Evolutionary conservation across 2,888 invertebrate genomes (phyloP).

Genomic region (Latrodectus hesperus): DNA sequence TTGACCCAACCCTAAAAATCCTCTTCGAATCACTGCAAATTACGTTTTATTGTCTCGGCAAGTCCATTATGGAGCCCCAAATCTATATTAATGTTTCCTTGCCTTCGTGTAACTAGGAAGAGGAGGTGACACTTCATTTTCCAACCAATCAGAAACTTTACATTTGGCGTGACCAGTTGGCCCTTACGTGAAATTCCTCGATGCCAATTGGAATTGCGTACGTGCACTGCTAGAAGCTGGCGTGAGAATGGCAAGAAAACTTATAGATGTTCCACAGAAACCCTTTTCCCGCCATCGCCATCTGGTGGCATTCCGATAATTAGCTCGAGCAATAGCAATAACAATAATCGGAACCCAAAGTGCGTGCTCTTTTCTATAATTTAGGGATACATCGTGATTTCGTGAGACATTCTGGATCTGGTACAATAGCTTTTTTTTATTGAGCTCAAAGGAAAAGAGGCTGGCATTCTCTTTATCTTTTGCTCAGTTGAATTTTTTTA

Average conservation of each 20-base stretch:
- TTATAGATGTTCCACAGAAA: slow-evolving; percentile 23
- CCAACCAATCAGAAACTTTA: slow-evolving; percentile 58
- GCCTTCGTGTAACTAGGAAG: slow-evolving; percentile 9
- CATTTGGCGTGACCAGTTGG: slow-evolving; percentile 49
- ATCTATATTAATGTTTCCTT: slow-evolving; percentile 21
- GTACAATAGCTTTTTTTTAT: slow-evolving; percentile 7
- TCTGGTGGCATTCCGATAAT: slow-evolving; percentile 58
- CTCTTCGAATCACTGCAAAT: slow-evolving; percentile 33
- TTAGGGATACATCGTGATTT: slow-evolving; percentile 14
- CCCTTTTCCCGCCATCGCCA: slow-evolving; percentile 35
- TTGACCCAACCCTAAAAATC: slow-evolving; percentile 57
- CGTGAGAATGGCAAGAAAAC: not conserved
- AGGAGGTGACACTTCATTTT: slow-evolving; percentile 53
- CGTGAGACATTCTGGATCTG: slow-evolving; percentile 29
- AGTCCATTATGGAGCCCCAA: slow-evolving; percentile 37
- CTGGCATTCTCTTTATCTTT: slow-evolving; percentile 18
- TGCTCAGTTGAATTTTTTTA: not conserved
- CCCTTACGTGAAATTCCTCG: slow-evolving; percentile 38
- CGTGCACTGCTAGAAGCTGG: slow-evolving; percentile 13
- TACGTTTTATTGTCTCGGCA: slow-evolving; percentile 49
- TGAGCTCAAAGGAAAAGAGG: not conserved
- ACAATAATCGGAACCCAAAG: slow-evolving; percentile 19
- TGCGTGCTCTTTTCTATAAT: slow-evolving; percentile 60
- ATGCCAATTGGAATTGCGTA: slow-evolving; percentile 41
- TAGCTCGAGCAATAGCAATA: slow-evolving; percentile 46